Conservation (phyloP, 2,888 invertebrate genomes). For the Oligia fasciuncula region DNA sequence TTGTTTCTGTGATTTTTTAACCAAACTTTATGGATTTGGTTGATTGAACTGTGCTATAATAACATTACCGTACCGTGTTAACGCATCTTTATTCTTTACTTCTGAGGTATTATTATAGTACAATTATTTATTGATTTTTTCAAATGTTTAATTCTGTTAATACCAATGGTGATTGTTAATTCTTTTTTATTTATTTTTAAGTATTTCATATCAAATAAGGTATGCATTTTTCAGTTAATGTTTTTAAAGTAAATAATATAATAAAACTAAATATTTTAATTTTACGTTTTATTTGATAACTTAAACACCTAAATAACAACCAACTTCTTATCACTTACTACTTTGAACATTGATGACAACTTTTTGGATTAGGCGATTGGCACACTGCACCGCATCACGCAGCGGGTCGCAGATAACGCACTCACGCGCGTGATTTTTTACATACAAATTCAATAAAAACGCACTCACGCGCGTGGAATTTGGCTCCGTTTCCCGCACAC, state of each 20-base stretch:
- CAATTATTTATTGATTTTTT: slow-evolving; percentile 46
- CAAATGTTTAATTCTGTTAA: slow-evolving; percentile 50
- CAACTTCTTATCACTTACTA: slow-evolving; percentile 48
- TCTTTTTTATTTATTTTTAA: slow-evolving; percentile 57
- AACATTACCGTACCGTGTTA: background rate
- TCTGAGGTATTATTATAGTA: background rate
- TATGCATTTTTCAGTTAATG: slow-evolving; percentile 59
- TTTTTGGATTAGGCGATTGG: no score
- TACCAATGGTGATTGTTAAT: slow-evolving; percentile 51
- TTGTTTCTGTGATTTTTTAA: background rate
- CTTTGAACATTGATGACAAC: slow-evolving; percentile 12
- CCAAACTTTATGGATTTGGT: background rate
- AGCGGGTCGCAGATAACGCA: no score
- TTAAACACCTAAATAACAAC: slow-evolving; percentile 64
- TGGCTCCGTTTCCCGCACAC: no score
- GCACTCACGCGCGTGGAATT: no score
- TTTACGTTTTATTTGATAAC: slow-evolving; percentile 59
- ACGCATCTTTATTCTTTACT: background rate
- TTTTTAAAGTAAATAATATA: slow-evolving; percentile 54
- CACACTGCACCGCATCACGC: no score
- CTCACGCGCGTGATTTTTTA: no score
- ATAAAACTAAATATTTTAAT: slow-evolving; percentile 44
- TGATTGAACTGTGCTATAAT: no score
- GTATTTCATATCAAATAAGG: slow-evolving; percentile 60
- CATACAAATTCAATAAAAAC: no score